Base-by-base conservation (phyloP, 2,113 vertebrate species). In the Cnemophilus loriae region DNA sequence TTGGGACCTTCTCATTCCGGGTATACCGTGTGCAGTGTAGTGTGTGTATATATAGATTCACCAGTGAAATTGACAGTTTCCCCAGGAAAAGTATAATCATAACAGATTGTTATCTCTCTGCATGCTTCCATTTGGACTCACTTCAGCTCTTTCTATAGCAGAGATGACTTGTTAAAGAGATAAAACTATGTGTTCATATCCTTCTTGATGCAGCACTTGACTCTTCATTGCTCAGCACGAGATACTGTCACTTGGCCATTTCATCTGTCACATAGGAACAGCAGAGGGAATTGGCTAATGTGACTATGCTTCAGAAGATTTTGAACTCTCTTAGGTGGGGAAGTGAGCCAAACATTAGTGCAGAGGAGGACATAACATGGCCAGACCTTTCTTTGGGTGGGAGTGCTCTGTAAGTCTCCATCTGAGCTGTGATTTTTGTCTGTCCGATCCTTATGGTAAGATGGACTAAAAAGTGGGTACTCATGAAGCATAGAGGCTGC, bases 61-160 rank as follows among this genome's bases (percentile, higher is more conserved):
- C 59, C 35, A 71, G 56, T 27, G 67, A 85, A 75, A 86, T 16
- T 68, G 44, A 76, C 24, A 77, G 82, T 76, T 96, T 78, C 84
- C 57, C 50, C 39, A 15, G 71, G 84, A 95, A 87, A 76, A 63
- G 42, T 55, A 90, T 85, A 95, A 71, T 87, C 79, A 84, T 74
- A 80, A 89, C 59, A 92, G 64, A 37, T 80, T 87, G 22, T 87
- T 84, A 89, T 84, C 33, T 93, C 68, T 91, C 93, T 91, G 59
- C 84, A 77, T 92, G 73, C n/a, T 90, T 61, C 91, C 23, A 64
- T 83, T 93, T 87, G 65, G 90, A 71, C 61, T 93, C 41, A 53
- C 33, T 83, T 65, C 39, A 80, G 21, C 30, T 92, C 50, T 96
- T 94, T 91, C 60, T 94, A 3, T 63, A 46, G 30, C 57, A 70